phyloP scores from a whole-genome alignment of 1,140 invertebrate genomes.

The Anastrepha ludens region DNA sequence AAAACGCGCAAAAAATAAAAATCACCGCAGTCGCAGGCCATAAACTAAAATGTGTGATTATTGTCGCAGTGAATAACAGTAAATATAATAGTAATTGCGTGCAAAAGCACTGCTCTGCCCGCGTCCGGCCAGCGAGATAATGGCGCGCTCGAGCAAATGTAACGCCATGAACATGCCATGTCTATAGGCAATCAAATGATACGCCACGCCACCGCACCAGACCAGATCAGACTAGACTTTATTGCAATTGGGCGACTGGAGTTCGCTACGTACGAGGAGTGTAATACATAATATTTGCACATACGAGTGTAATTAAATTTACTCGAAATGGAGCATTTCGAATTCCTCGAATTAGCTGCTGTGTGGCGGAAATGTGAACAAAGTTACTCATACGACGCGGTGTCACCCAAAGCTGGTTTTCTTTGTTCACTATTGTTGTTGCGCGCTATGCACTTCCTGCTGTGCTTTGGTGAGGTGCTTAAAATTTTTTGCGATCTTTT shows the following conservation, averaged over 20 bases:
- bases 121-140: not conserved
- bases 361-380: conserved; percentile 1
- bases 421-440: conserved; percentile 10
- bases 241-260: too few species aligned
- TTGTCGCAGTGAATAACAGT: not conserved
- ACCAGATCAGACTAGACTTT: not conserved
- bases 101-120: not conserved
- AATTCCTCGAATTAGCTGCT: conserved; percentile 8
- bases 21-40: not conserved
- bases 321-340: not conserved
- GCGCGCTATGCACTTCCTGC: not conserved
- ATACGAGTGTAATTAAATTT: not conserved
- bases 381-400: conserved; percentile 30
- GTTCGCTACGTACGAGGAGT: too few species aligned
- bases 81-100: not conserved
- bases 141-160: not conserved
- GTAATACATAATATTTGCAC: not conserved
- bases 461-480: not conserved
- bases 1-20: not conserved
- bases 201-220: not conserved
- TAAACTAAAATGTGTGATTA: not conserved
- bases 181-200: not conserved
- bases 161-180: conserved; percentile 13
- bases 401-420: not conserved
- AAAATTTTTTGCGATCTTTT: not conserved